Base-by-base conservation (phyloP, 1,140 invertebrate species). In the Bradynema listronoti region DNA sequence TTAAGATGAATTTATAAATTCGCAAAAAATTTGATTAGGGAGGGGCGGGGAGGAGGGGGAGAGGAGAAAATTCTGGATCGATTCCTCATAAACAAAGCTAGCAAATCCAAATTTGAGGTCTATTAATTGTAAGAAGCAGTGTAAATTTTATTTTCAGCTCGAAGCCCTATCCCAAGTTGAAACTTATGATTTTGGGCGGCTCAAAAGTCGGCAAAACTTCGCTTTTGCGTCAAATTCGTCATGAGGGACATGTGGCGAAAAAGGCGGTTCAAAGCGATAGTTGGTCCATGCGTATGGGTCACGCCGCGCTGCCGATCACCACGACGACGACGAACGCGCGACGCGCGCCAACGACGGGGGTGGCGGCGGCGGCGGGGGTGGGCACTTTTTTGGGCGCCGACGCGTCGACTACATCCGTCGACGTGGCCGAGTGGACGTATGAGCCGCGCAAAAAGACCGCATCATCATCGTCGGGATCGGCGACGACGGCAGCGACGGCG, bases 171-270 rank as follows among this genome's bases (percentile, higher is more conserved):
- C 88, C 90, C 4, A 82, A 90, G 36, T 90, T 98, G 87, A 97
- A 96, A 78, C 81, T 98, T 2, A 96, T 99, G 92, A 86, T 98
- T 45, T 91, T 97, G 14, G 94, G 94, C 0, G 85, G 89, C 7
- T 88, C 93, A 77, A 89, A 88, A 11, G 90, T 89, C 67, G 89
- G 91, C 0, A 95, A 95, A 79, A 97, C 92, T 0, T 91, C 90
- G 47, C 79, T 97, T 2, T 79, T 97, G 9, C 87, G 91, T 62
- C 86, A 90, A 70, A 77, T 97, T 6, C 80, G 90, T 29, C 86
- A 89, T 65, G 89, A 92, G 78, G 89, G 89, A 0, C 85, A 84
- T 19, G 84, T 86, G 4, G 84, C 84, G 0, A 86, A 85, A 66
- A 84, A 85, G 62, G 86, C 86, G 22, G 11, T 63, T 0, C 58